phyloP scores from a whole-genome alignment of 2,888 invertebrate species.

The Agrotis clavis region DNA sequence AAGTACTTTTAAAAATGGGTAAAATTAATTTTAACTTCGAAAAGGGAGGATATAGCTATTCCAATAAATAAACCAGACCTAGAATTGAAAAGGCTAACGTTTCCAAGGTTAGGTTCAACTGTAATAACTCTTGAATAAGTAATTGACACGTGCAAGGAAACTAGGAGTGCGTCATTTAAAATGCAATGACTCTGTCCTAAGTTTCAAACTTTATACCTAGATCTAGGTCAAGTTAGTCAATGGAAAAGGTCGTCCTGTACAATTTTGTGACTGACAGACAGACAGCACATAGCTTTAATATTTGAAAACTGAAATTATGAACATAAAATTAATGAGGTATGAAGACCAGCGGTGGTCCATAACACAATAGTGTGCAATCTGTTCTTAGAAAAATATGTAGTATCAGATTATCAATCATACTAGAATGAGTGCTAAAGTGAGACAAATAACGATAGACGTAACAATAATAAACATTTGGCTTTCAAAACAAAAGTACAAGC shows the following conservation, averaged over 20 bases:
- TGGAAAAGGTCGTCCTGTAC: not conserved
- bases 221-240: conserved; percentile 1
- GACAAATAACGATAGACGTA: not conserved
- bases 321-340: not conserved
- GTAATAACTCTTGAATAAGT: conserved; percentile 14
- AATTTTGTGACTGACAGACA: not conserved
- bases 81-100: conserved; percentile 9
- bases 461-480: not conserved
- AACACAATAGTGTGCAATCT: no score
- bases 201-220: not conserved
- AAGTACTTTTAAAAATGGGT: no score
- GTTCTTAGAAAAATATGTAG: no score
- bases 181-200: not conserved
- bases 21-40: no score
- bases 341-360: not conserved
- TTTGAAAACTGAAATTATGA: not conserved
- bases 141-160: conserved; percentile 3
- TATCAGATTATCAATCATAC: no score
- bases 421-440: no score
- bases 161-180: not conserved
- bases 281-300: not conserved
- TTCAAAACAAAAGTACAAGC: not conserved
- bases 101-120: not conserved
- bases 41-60: not conserved
- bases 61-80: conserved; percentile 9